These are phyloP conservation scores for Tethea ocularis DNA, from an alignment of 2,888 invertebrate species.

Conservation along the genomic window DNA sequence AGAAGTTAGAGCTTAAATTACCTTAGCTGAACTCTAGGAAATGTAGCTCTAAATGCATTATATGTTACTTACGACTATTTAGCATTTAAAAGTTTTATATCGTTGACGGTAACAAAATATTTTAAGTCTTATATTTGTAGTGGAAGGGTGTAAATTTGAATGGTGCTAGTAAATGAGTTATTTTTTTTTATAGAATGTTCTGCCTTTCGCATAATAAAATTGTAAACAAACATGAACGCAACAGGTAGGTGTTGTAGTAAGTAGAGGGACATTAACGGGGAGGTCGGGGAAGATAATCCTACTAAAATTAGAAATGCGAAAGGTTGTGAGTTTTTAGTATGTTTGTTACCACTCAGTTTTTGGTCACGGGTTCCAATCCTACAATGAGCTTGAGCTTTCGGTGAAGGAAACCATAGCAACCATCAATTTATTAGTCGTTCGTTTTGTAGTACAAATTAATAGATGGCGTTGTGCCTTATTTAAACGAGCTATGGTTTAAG, in stretches of 20 bases:
- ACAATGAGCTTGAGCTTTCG: no score
- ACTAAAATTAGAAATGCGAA: no score
- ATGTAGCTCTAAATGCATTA: slow-evolving; percentile 8
- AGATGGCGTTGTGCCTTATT: no score
- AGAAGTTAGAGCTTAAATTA: not conserved
- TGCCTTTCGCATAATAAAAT: slow-evolving; percentile 47
- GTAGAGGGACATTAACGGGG: slow-evolving; percentile 29
- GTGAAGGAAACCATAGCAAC: no score
- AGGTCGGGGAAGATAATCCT: slow-evolving; percentile 10
- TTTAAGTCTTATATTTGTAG: slow-evolving; percentile 6
- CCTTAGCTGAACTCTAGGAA: not conserved
- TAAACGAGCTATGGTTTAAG: no score
- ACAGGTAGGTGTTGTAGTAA: slow-evolving; percentile 45
- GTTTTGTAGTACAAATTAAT: no score
- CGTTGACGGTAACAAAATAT: slow-evolving; percentile 2
- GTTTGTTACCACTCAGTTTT: not conserved
- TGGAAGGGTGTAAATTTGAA: slow-evolving; percentile 18
- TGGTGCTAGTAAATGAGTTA: slow-evolving; percentile 8
- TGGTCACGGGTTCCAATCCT: no score
- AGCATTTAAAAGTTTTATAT: not conserved
- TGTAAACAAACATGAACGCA: slow-evolving; percentile 66
- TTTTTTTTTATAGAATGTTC: slow-evolving; percentile 50
- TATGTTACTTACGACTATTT: not conserved
- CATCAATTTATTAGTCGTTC: no score
- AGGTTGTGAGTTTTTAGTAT: no score